phyloP scores from a whole-genome alignment of 1,140 invertebrate species.

The Sogatella furcifera region DNA sequence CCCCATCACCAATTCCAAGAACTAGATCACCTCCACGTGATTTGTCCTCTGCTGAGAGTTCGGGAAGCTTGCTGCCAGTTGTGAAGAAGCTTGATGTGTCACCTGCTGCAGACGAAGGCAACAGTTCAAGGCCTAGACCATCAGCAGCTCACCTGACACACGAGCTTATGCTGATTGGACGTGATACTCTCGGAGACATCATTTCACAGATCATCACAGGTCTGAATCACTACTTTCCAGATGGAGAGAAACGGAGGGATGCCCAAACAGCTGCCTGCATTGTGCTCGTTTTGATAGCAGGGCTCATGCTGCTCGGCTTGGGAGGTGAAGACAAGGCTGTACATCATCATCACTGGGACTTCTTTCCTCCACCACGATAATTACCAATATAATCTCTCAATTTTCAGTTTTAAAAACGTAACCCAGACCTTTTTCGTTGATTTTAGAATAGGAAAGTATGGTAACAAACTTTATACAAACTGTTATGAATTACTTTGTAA shows the following conservation, averaged over 20 bases:
- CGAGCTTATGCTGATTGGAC: conserved; percentile 18
- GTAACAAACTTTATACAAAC: too few relatives aligned
- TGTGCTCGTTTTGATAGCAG: conserved; percentile 59
- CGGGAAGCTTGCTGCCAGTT: conserved; percentile 4
- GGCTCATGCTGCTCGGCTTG: conserved; percentile 55
- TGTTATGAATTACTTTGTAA: too few relatives aligned
- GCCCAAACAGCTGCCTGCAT: conserved; percentile 60
- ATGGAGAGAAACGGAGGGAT: conserved; percentile 46
- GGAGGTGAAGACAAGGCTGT: conserved; percentile 50
- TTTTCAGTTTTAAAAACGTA: too few relatives aligned
- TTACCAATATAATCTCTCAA: too few relatives aligned
- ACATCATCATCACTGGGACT: conserved; percentile 73
- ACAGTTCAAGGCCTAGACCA: neutral
- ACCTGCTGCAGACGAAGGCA: conserved; percentile 5
- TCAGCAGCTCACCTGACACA: conserved; percentile 9
- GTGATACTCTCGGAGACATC: conserved; percentile 3
- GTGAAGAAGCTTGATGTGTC: neutral
- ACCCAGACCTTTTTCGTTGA: too few relatives aligned
- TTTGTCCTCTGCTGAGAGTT: neutral
- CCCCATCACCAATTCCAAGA: neutral
- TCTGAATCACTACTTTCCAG: conserved; percentile 19
- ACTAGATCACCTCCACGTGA: neutral
- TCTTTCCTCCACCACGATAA: conserved; percentile 34
- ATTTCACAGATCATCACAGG: conserved; percentile 8
- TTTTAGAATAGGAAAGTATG: too few relatives aligned